Evolutionary conservation across 2,888 invertebrate genomes (phyloP).

Genomic region (Mimas tiliae): DNA sequence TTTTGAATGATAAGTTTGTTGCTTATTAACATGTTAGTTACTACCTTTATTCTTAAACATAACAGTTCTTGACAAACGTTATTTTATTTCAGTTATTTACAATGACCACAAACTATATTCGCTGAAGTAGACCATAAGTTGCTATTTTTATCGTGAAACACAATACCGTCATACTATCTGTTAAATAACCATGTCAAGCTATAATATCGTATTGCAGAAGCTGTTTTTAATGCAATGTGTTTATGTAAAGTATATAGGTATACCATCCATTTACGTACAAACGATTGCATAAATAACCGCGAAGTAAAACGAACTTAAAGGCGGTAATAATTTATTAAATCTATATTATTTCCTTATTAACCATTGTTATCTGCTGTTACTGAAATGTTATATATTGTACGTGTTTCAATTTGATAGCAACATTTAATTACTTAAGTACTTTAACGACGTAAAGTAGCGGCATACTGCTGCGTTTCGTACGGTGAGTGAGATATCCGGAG

Average conservation of each 20-base stretch:
- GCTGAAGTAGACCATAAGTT: background rate
- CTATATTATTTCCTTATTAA: conserved; percentile 9
- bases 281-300: conserved; percentile 9
- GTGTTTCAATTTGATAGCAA: background rate
- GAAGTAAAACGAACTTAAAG: background rate
- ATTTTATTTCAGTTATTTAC: background rate
- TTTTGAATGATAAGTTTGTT: background rate
- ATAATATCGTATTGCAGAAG: conserved; percentile 23
- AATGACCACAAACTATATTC: conserved; percentile 4
- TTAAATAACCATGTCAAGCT: conserved; percentile 19
- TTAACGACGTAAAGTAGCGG: too few relatives aligned
- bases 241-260: conserved; percentile 7
- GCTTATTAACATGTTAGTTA: background rate
- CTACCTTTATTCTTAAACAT: background rate
- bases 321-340: conserved; percentile 4
- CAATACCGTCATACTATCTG: conserved; percentile 15
- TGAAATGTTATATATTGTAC: background rate
- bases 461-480: too few relatives aligned
- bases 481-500: too few relatives aligned
- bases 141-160: conserved; percentile 22
- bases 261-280: conserved; percentile 11
- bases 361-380: background rate
- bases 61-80: background rate
- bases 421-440: background rate
- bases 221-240: background rate